Percentiles rank a stretch among this genome's conserved stretches.
Conservation (phyloP, 2,888 invertebrate species). For the Poecilobothrus nobilitatus region DNA sequence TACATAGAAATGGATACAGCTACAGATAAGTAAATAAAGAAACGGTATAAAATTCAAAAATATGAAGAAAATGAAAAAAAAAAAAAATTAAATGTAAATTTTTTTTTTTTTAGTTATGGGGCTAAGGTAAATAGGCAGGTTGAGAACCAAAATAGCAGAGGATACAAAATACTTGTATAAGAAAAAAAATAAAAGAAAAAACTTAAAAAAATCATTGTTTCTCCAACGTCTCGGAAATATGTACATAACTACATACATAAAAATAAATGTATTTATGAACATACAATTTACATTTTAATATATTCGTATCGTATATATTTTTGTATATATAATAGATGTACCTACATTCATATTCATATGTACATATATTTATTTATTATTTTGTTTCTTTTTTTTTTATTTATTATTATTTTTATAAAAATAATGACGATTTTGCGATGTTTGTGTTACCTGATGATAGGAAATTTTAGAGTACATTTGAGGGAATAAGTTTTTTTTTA, state of each 20-base stretch:
- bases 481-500: neutral
- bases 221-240: neutral
- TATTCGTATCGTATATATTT: neutral
- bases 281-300: neutral
- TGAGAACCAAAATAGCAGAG: conserved; percentile 3
- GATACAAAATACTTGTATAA: conserved; percentile 4
- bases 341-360: neutral
- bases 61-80: neutral
- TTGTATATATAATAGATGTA: neutral
- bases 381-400: conserved; percentile 3
- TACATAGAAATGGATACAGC: neutral
- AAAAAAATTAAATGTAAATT: neutral
- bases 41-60: conserved; percentile 1
- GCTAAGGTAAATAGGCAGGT: conserved; percentile 6
- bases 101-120: neutral
- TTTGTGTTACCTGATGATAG: conserved; percentile 6
- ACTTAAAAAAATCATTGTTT: neutral
- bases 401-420: conserved; percentile 5
- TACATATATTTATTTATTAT: neutral
- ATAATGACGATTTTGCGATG: conserved; percentile 6
- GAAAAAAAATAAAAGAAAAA: neutral
- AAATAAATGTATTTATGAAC: neutral
- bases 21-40: conserved; percentile 5
- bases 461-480: conserved; percentile 6
- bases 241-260: no score